phyloP scores from a whole-genome alignment of 2,888 invertebrate genomes.

The Smittia aterrima region DNA sequence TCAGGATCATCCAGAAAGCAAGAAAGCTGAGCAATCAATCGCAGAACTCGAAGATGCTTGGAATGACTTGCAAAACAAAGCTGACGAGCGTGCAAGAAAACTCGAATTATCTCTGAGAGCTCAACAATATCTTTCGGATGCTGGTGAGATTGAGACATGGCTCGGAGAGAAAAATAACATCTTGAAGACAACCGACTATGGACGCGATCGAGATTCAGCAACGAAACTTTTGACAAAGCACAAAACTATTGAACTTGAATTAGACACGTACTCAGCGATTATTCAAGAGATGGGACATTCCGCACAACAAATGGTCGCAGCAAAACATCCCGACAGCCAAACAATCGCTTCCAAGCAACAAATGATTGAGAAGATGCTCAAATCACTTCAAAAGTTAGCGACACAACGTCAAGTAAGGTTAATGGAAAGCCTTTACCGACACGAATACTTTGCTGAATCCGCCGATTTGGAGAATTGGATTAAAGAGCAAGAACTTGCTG shows the following conservation, averaged over 20 bases:
- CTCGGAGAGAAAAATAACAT: constrained; percentile 82
- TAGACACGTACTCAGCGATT: constrained; percentile 88
- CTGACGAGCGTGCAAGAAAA: constrained; percentile 69
- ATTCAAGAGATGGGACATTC: constrained; percentile 90
- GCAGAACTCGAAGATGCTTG: constrained; percentile 69
- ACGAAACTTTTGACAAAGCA: constrained; percentile 92
- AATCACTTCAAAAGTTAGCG: constrained; percentile 76
- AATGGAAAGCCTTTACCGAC: constrained; percentile 86
- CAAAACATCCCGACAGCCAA: constrained; percentile 80
- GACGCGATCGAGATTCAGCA: constrained; percentile 85
- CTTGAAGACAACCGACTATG: constrained; percentile 78
- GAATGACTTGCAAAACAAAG: constrained; percentile 69
- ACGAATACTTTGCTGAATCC: constrained; percentile 88
- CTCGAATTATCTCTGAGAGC: constrained; percentile 84
- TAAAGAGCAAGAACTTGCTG: constrained; percentile 82
- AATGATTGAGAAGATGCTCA: constrained; percentile 72
- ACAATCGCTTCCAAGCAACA: constrained; percentile 75
- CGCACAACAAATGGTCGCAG: constrained; percentile 75
- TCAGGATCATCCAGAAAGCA: constrained; percentile 75
- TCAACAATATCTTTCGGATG: constrained; percentile 90
- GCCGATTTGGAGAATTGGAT: constrained; percentile 91
- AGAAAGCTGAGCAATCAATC: constrained; percentile 76
- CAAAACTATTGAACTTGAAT: constrained; percentile 86
- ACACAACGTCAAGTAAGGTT: constrained; percentile 77
- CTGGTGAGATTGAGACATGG: constrained; percentile 91